Evolutionary conservation across 2,797 vertebrate species (phyloP).

Genomic region (Philypnodon macrostomus): DNA sequence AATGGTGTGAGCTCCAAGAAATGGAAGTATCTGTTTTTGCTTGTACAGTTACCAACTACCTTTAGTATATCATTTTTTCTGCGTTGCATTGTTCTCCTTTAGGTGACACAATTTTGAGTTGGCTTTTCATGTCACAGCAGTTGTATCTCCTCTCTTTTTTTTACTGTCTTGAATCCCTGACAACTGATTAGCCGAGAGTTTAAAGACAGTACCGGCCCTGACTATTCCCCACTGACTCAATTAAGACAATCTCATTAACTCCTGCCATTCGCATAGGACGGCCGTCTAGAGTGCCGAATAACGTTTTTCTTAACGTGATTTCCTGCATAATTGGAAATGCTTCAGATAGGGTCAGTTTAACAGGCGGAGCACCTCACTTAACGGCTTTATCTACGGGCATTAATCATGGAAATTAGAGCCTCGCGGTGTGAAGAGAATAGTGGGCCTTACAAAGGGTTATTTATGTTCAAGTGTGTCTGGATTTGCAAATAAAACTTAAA

Average conservation of each 20-base stretch:
- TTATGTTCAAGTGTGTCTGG: conserved; percentile 34
- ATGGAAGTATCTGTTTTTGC: no score
- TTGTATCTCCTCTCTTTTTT: conserved; percentile 15
- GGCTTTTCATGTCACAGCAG: no score
- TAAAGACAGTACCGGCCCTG: conserved; percentile 37
- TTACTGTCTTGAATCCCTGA: conserved; percentile 42
- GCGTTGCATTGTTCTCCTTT: no score
- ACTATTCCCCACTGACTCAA: conserved; percentile 64
- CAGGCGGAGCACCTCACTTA: conserved; percentile 55
- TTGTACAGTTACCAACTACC: no score
- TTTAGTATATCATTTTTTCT: no score
- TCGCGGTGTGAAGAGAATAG: conserved; percentile 31
- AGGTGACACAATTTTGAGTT: no score
- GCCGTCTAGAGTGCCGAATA: conserved; percentile 42
- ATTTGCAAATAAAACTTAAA: conserved; percentile 23
- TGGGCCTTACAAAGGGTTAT: conserved; percentile 30
- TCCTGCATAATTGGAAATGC: conserved; percentile 71
- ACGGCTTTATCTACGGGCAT: conserved; percentile 52
- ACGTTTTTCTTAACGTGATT: conserved; percentile 67
- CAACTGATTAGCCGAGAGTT: conserved; percentile 60
- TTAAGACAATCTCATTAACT: conserved; percentile 74
- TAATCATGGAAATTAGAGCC: conserved; percentile 60
- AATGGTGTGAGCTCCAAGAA: no score
- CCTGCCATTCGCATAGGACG: conserved; percentile 51
- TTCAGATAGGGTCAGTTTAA: conserved; percentile 56